Evolutionary conservation across 2,113 vertebrate species (phyloP), one percentile per base, ranked within the genome.

Genomic region (Cololabis saira): DNA sequence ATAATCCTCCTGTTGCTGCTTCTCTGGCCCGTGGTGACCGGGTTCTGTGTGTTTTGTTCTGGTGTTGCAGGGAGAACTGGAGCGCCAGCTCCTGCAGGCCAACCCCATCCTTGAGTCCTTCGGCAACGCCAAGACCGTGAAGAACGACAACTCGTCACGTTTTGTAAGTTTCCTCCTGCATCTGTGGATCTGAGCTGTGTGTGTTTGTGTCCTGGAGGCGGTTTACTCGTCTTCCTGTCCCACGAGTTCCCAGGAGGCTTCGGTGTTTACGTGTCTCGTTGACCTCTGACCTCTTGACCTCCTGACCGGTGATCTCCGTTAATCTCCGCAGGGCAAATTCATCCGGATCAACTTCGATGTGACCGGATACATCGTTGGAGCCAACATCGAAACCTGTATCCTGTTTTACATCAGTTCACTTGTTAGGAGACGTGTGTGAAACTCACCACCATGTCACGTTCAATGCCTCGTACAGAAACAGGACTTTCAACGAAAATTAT

Each of bases 381-480:
- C 97, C 92, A 99, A 99, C 86, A 99, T 99, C 74, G 98, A 99
- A 94, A 99, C 98, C 11, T 99, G 98, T 99, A 99, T 99, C 97
- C 94, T 81, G 22, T 48, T 71, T 67, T 51, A 12, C 69, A 75
- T 50, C 10, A n/a, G 4, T 9, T 45, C 12, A 2, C 11, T 17
- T 19, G 13, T 37, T 19, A 18, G 37, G 12, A 48, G 30, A 5
- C 13, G 9, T 13, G 1, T 27, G 24, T 27, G 24, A 27, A 27
- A 27, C 2, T 27, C 24, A 27, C n/a, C n/a, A n/a, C n/a, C n/a
- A n/a, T n/a, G n/a, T n/a, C n/a, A n/a, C n/a, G n/a, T n/a, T n/a
- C n/a, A n/a, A n/a, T n/a, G n/a, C n/a, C n/a, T n/a, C n/a, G n/a
- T n/a, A n/a, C n/a, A n/a, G n/a, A n/a, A n/a, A n/a, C n/a, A n/a